Evolutionary conservation across 1,140 invertebrate genomes (phyloP).

Genomic region (Drosophila prosaltans): DNA sequence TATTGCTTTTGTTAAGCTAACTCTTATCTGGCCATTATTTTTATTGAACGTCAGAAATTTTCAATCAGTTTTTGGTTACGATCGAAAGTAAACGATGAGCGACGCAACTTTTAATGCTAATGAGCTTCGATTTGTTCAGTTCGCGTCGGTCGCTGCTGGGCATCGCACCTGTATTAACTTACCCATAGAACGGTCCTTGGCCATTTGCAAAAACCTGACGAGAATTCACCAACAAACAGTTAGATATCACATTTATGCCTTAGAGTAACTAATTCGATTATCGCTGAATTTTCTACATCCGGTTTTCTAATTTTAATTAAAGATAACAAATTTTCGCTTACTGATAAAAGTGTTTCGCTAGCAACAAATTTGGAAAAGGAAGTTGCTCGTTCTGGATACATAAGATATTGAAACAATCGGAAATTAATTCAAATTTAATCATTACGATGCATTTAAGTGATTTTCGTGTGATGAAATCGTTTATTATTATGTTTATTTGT

Average conservation of each 20-base stretch:
- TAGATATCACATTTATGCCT: constrained; percentile 7
- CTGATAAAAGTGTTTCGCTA: constrained; percentile 42
- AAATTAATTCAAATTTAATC: not conserved
- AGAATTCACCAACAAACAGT: not conserved
- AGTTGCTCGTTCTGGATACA: constrained; percentile 40
- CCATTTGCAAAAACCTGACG: constrained; percentile 17
- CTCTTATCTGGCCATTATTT: constrained; percentile 36
- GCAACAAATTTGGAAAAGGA: constrained; percentile 38
- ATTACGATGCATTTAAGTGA: constrained; percentile 44
- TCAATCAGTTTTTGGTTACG: constrained; percentile 44
- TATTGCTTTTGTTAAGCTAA: constrained; percentile 2
- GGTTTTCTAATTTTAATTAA: constrained; percentile 59
- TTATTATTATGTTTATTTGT: constrained; percentile 34
- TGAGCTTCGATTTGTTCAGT: constrained; percentile 51
- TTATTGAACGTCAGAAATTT: constrained; percentile 49
- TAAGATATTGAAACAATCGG: not conserved
- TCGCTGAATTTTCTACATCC: constrained; percentile 47
- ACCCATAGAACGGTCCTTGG: constrained; percentile 8
- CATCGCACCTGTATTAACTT: constrained; percentile 49
- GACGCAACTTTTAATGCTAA: constrained; percentile 60
- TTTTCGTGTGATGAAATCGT: constrained; percentile 29
- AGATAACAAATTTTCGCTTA: constrained; percentile 39
- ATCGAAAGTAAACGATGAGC: constrained; percentile 42
- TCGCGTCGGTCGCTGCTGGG: constrained; percentile 67
- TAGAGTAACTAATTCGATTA: constrained; percentile 28